These are phyloP conservation scores for Microctenopoma steveboyesi DNA, from an alignment of 2,797 vertebrate genomes.

Conservation along the genomic window DNA sequence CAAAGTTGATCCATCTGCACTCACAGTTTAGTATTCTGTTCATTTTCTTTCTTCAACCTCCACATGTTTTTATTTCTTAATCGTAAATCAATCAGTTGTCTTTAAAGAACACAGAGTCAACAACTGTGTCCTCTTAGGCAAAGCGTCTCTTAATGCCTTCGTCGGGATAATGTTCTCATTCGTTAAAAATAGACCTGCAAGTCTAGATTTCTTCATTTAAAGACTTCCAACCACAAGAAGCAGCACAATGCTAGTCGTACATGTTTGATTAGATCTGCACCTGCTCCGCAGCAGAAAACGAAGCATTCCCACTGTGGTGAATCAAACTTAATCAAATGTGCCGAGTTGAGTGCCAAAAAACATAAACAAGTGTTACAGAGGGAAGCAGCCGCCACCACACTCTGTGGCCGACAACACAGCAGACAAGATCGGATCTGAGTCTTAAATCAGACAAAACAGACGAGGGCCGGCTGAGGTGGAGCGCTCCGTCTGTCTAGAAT, in stretches of 20 bases:
- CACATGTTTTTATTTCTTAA: not conserved
- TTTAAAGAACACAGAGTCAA: no score
- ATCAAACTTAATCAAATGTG: slow-evolving; percentile 24
- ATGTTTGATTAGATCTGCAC: slow-evolving; percentile 13
- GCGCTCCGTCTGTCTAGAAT: slow-evolving; percentile 31
- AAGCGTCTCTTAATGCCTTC: not conserved
- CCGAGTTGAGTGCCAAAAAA: slow-evolving; percentile 35
- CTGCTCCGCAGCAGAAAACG: slow-evolving; percentile 17
- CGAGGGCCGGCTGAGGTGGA: slow-evolving; percentile 22
- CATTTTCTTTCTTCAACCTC: not conserved
- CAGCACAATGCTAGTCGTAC: not conserved
- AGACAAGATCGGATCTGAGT: slow-evolving; percentile 36
- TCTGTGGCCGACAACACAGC: slow-evolving; percentile 7
- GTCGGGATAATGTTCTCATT: not conserved
- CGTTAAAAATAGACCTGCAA: not conserved
- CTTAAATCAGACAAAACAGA: slow-evolving; percentile 59
- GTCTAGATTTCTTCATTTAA: not conserved
- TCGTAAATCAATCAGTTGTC: no score
- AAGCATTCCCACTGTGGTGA: slow-evolving; percentile 7
- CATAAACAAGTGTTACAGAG: slow-evolving; percentile 52
- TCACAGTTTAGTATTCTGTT: no score
- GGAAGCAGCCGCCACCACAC: slow-evolving; percentile 20
- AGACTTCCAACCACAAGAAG: not conserved
- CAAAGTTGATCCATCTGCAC: no score
- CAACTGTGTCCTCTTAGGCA: no score